Base-by-base conservation (phyloP, 2,797 vertebrate species). In the Hippopotamyrus pictus region DNA sequence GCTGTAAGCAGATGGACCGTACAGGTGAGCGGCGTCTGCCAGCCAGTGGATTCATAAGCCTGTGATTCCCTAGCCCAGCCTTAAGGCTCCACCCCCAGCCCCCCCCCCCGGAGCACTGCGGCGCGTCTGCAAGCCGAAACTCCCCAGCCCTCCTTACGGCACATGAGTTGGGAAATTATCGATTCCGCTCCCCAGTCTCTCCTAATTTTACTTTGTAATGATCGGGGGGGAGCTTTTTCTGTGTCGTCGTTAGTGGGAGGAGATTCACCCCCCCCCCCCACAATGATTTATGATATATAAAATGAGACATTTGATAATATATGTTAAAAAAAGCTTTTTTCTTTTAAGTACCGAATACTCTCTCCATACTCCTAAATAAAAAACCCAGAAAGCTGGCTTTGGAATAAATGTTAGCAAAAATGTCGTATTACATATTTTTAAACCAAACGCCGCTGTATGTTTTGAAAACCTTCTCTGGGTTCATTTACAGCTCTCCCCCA, bases 151-250 rank as follows among this genome's bases (percentile, higher is more conserved):
- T 41, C 22, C 48, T 83, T 65, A 62, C 44, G 29, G n/a, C 22
- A 33, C 25, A 53, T 1, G 29, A 88, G 76, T 33, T 33, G 57
- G 87, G 57, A 33, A 82, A 44, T 84, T n/a, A 90, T 88, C 59
- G 59, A 73, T 84, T 65, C 25, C 29, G 22, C 76, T 65, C 76
- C 51, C 41, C 41, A 22, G 48, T 62, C 53, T 69, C 87, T 11
- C 62, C 57, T 76, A 41, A 89, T 88, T 88, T 83, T 48, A 89
- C 85, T 87, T 59, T 54, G 19, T 73, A 89, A 89, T 85, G 46
- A 89, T 48, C 14, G 1, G 46, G 79, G 29, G 25, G 88, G 41
- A 12, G 54, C 14, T 29, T 85, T 41, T 85, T 59, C 14, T 48
- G 11, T 65, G 37, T 65, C 48, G 53, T 89, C 29, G 22, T 59